Percentiles rank a stretch among this genome's conserved stretches.
phyloP scores from a whole-genome alignment of 2,888 invertebrate species.

The Tethea ocularis region DNA sequence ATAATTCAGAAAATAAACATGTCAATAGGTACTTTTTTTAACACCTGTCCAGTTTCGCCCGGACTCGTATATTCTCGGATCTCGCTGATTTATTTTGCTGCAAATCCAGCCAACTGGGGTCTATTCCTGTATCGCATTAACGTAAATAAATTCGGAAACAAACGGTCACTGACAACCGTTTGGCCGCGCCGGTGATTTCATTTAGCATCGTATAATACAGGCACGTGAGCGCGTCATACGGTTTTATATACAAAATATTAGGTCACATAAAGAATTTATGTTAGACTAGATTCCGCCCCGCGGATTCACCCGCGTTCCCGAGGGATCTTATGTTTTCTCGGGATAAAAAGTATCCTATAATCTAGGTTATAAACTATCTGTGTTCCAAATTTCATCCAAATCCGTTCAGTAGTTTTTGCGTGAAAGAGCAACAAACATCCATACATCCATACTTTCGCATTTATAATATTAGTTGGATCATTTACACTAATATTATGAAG shows the following conservation, averaged over 20 bases:
- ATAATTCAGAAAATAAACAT: background rate
- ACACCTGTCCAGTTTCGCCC: conserved; percentile 10
- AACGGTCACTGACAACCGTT: conserved; percentile 31
- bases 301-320: no score
- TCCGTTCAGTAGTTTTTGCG: no score
- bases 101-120: conserved; percentile 28
- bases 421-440: no score
- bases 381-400: no score
- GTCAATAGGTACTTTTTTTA: background rate
- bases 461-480: no score
- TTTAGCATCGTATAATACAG: conserved; percentile 14
- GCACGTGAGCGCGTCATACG: conserved; percentile 3
- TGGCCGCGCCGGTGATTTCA: conserved; percentile 25
- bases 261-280: conserved; percentile 18
- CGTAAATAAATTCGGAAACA: conserved; percentile 51
- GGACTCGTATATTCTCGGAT: conserved; percentile 29
- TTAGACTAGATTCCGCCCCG: no score
- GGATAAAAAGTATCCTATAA: no score
- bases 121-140: conserved; percentile 47
- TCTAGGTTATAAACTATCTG: no score
- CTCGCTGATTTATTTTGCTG: conserved; percentile 36
- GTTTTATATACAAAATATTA: background rate
- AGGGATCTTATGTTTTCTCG: no score
- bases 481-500: no score
- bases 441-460: no score